Percentiles rank a stretch among this genome's conserved stretches.
These are phyloP conservation scores for Hippocampus abdominalis DNA, from an alignment of 2,113 vertebrate genomes.

Conservation along the genomic window DNA sequence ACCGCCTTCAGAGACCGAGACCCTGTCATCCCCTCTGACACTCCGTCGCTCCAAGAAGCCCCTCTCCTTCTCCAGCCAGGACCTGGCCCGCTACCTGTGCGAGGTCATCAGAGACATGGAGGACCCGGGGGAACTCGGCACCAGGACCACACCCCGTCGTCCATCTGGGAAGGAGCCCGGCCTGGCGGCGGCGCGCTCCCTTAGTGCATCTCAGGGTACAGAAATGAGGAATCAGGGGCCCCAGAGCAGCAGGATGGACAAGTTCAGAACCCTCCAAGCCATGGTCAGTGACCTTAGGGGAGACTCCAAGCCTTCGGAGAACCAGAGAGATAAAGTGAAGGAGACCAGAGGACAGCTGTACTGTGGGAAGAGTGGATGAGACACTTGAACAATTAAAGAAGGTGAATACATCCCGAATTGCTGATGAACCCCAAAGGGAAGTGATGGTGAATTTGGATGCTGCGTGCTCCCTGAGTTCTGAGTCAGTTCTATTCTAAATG, in stretches of 20 bases:
- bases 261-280: slow-evolving; percentile 62
- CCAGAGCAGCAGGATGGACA: slow-evolving; percentile 49
- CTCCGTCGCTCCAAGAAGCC: slow-evolving; percentile 60
- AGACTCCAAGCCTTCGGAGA: slow-evolving; percentile 48
- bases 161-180: slow-evolving; percentile 66
- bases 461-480: slow-evolving; percentile 34
- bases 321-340: slow-evolving; percentile 57
- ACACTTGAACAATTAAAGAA: slow-evolving; percentile 17
- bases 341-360: slow-evolving; percentile 61
- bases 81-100: slow-evolving; percentile 72
- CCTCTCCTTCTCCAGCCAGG: slow-evolving; percentile 69
- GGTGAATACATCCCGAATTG: slow-evolving; percentile 29
- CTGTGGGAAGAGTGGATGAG: slow-evolving; percentile 66
- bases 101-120: slow-evolving; percentile 74
- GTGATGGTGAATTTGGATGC: slow-evolving; percentile 54
- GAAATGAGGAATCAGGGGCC: slow-evolving; percentile 54
- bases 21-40: slow-evolving; percentile 60
- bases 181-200: slow-evolving; percentile 72
- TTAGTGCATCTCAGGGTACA: slow-evolving; percentile 70
- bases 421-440: slow-evolving; percentile 47
- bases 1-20: slow-evolving; percentile 65
- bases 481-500: slow-evolving; percentile 61
- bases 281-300: slow-evolving; percentile 61
- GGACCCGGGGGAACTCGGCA: slow-evolving; percentile 45
- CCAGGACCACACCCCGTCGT: slow-evolving; percentile 52